phyloP scores from a whole-genome alignment of 1,140 invertebrate species.

The Gonatopus flavifemur region DNA sequence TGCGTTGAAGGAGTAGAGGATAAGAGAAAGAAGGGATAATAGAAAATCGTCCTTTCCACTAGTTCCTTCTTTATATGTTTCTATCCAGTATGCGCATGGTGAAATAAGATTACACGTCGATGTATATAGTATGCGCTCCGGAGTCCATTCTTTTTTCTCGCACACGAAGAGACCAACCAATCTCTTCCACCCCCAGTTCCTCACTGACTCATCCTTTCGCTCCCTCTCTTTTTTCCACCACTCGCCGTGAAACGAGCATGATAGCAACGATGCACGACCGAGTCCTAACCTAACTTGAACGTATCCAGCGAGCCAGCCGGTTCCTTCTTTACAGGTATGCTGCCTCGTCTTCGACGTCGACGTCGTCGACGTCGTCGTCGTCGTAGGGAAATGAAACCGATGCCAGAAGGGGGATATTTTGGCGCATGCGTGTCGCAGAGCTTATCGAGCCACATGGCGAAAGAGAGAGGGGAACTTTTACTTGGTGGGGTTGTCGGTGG shows the following conservation, averaged over 20 bases:
- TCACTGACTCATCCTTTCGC: too few species aligned
- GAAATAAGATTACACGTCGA: conserved; percentile 49
- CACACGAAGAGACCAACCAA: neutral
- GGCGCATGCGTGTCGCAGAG: conserved; percentile 33
- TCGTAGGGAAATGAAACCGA: too few species aligned
- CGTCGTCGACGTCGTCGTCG: neutral
- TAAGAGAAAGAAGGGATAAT: too few species aligned
- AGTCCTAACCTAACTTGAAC: conserved; percentile 38
- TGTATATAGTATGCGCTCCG: conserved; percentile 22
- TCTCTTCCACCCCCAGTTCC: neutral
- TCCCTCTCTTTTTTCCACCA: too few species aligned
- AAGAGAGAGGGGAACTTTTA: conserved; percentile 32
- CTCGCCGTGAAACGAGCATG: conserved; percentile 35
- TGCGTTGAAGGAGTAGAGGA: too few species aligned
- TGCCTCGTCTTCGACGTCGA: conserved; percentile 18
- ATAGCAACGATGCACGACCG: conserved; percentile 48
- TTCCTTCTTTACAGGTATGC: conserved; percentile 11
- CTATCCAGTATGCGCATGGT: conserved; percentile 18
- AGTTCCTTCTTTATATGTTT: too few species aligned
- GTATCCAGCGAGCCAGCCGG: conserved; percentile 6
- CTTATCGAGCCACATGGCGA: conserved; percentile 41
- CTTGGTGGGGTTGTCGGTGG: conserved; percentile 31
- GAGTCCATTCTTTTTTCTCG: conserved; percentile 22
- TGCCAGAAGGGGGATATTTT: conserved; percentile 10
- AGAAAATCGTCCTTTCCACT: too few species aligned